A percentile compares a stretch with the other conserved stretches of the same genome.
Conservation (phyloP, 1,140 invertebrate species). For the Drosophila ananassae region DNA sequence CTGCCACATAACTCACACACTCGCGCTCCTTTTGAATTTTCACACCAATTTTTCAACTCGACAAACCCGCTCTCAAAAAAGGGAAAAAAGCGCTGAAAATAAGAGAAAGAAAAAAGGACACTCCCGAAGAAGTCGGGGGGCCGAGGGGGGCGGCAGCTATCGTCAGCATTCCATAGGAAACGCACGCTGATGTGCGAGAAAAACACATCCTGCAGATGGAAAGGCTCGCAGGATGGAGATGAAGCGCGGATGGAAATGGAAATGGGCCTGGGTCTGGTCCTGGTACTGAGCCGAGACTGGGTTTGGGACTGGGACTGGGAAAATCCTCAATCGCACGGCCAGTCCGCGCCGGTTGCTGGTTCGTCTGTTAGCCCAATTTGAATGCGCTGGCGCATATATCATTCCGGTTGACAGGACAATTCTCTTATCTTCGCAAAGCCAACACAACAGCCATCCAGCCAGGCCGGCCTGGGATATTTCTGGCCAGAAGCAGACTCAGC, state of each 20-base stretch:
- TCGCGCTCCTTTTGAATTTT: constrained; percentile 83
- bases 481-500: constrained; percentile 22
- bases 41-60: constrained; percentile 83
- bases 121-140: constrained; percentile 31
- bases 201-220: constrained; percentile 69
- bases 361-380: constrained; percentile 83
- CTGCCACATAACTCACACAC: constrained; percentile 58
- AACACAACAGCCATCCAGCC: constrained; percentile 75
- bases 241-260: constrained; percentile 2
- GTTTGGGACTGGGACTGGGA: constrained; percentile 3
- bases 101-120: constrained; percentile 32
- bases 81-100: constrained; percentile 36
- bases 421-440: constrained; percentile 84
- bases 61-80: constrained; percentile 73
- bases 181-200: constrained; percentile 81
- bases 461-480: constrained; percentile 34
- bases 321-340: constrained; percentile 55
- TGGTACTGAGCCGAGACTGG: not conserved
- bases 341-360: constrained; percentile 41
- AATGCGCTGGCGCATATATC: constrained; percentile 84
- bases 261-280: not conserved
- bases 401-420: constrained; percentile 84
- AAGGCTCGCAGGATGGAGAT: constrained; percentile 13
- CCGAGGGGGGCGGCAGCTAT: constrained; percentile 43
- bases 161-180: constrained; percentile 72